Evolutionary conservation across 1,140 invertebrate genomes (phyloP), one percentile per base, ranked within the genome.

Genomic region (Teleopsis dalmanni): DNA sequence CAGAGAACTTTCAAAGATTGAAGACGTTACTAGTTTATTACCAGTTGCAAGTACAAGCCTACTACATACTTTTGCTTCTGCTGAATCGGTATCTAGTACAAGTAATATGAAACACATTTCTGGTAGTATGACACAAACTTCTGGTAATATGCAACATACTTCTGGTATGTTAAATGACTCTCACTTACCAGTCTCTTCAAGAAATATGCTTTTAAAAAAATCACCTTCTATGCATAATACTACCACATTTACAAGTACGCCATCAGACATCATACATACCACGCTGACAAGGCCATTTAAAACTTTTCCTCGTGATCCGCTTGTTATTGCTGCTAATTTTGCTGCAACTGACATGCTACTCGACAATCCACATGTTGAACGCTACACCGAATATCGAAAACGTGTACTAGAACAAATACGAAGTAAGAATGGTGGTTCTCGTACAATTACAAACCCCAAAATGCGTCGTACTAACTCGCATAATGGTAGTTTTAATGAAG

Each of bases 301-400:
- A 65, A 82, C 82, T 1, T 86, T 85, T 55, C 81, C 83, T 0
- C 80, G 81, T 47, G 80, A 85, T 59, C 80, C 82, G 0, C 53
- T 85, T 1, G 69, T 74, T 1, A 72, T 85, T 5, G 75, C 77
- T 0, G 64, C 78, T 0, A 72, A 73, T 3, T 67, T 72, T 33
- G 64, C 70, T 0, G 59, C 73, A 8, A 61, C 67, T 8, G 73
- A 76, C 54, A 51, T 72, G 1, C 52, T 78, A 7, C 63, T 75
- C 5, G 73, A 77, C 49, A 72, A 72, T 48, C 72, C 75, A 9
- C 76, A 76, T 0, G 77, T 79, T 35, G 77, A 81, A 33, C 77
- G 79, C 2, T 88, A 82, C 57, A 71, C 75, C 3, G 78, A 78
- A 26, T 89, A 87, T 53, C 75, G 85, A 9, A 73, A 78, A 29